Conservation (phyloP, 1,140 invertebrate species). For the Penaeus chinensis region DNA sequence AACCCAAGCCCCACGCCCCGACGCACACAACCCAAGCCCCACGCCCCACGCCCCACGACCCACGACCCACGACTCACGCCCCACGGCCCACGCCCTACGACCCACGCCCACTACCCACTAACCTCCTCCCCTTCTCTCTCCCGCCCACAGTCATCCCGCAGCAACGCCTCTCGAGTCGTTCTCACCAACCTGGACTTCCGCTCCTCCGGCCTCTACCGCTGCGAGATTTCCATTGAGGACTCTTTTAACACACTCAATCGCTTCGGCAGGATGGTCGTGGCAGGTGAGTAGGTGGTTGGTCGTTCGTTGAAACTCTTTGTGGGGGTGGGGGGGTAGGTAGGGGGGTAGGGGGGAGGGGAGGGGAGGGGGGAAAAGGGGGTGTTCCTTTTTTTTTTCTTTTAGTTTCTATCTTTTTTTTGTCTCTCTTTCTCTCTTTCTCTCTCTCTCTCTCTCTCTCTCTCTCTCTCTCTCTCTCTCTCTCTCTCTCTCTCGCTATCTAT, state of each 20-base stretch:
- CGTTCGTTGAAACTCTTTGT: background rate
- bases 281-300: conserved; percentile 35
- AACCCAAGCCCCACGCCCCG: no score
- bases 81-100: no score
- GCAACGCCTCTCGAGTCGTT: conserved; percentile 58
- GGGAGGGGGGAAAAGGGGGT: background rate
- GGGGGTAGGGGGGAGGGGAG: background rate
- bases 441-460: background rate
- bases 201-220: conserved; percentile 65
- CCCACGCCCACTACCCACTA: no score
- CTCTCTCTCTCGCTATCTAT: background rate
- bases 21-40: no score
- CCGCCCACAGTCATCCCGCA: conserved; percentile 43
- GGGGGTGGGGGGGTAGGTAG: background rate
- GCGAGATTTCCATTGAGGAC: conserved; percentile 66
- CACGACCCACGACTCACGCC: no score
- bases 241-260: conserved; percentile 58
- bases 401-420: background rate
- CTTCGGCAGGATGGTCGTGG: conserved; percentile 57
- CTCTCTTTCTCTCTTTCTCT: background rate
- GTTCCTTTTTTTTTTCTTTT: no score
- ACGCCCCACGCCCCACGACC: no score
- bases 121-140: background rate
- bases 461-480: background rate
- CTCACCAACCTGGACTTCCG: conserved; percentile 52